Evolutionary conservation across 2,113 vertebrate species (phyloP).

Genomic region (Emberiza fucata): DNA sequence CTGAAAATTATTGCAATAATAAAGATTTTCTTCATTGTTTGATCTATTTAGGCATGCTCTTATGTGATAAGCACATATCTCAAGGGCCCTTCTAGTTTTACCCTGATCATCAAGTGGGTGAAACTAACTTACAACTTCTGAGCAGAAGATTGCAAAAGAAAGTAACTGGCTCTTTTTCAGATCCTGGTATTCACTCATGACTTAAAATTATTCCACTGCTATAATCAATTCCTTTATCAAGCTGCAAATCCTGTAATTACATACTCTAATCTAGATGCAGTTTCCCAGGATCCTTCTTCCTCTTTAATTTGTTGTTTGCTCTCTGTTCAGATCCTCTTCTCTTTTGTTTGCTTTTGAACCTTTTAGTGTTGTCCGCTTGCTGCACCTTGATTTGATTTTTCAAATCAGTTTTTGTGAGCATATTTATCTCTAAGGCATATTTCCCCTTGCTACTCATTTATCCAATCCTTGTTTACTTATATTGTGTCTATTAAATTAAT

Average conservation of each 20-base stretch:
- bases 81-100: neutral
- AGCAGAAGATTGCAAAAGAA: neutral
- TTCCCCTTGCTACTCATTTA: neutral
- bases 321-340: neutral
- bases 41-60: neutral
- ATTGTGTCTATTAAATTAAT: neutral
- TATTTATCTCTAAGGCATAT: neutral
- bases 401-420: neutral
- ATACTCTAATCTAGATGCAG: neutral
- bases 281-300: neutral
- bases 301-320: neutral
- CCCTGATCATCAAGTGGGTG: neutral
- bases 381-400: neutral
- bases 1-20: neutral
- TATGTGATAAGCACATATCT: neutral
- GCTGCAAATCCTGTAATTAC: slow-evolving; percentile 24
- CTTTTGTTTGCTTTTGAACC: neutral
- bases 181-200: neutral
- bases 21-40: neutral
- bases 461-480: neutral
- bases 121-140: neutral
- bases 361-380: neutral
- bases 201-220: slow-evolving; percentile 14
- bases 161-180: neutral
- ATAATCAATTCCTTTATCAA: slow-evolving; percentile 19